Conservation (phyloP, 2,888 invertebrate genomes). For the Pelosia muscerda region DNA sequence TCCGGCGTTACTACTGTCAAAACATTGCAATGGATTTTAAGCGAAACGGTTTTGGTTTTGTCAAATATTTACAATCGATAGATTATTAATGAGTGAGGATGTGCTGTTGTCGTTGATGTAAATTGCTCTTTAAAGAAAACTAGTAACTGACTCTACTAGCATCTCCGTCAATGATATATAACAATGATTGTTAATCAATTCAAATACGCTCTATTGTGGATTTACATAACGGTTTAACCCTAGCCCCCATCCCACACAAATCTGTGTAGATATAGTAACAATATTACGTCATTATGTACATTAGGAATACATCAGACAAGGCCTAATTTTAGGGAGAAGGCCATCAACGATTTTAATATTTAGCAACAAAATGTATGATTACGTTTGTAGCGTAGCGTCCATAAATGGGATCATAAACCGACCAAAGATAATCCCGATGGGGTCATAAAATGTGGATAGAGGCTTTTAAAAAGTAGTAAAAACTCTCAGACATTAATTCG, state of each 20-base stretch:
- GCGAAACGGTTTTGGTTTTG: conserved; percentile 41
- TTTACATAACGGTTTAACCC: no score
- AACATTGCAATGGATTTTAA: conserved; percentile 57
- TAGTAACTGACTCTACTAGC: neutral
- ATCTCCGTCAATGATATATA: no score
- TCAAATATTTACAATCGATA: conserved; percentile 28
- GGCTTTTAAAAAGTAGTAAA: conserved; percentile 83
- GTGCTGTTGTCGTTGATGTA: neutral
- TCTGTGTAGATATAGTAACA: neutral
- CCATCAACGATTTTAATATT: conserved; percentile 30
- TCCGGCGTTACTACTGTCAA: conserved; percentile 59
- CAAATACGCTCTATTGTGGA: no score
- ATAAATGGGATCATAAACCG: conserved; percentile 58
- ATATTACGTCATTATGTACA: neutral
- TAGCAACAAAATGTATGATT: conserved; percentile 41
- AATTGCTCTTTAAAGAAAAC: neutral
- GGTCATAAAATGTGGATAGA: conserved; percentile 61
- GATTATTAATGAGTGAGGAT: neutral
- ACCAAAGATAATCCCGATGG: conserved; percentile 59
- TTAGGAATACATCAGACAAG: neutral
- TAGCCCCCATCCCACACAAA: no score
- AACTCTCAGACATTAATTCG: conserved; percentile 70
- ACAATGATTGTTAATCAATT: no score
- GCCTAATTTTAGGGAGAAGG: conserved; percentile 9
- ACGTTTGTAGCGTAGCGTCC: conserved; percentile 53